These are phyloP conservation scores for Suillia variegata DNA, from an alignment of 2,888 invertebrate genomes.

Conservation along the genomic window DNA sequence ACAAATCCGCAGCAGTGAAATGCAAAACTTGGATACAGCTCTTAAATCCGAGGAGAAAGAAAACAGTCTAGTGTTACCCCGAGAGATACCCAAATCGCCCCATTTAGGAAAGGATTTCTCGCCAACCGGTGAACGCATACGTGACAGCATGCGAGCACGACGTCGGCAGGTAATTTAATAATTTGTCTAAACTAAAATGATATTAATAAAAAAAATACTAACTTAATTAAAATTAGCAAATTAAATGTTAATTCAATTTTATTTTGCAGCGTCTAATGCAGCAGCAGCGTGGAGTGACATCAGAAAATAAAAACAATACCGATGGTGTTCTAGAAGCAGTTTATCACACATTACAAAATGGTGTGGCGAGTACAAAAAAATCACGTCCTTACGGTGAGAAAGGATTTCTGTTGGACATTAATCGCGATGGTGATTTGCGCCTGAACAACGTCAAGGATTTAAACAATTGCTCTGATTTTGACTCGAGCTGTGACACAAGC, in stretches of 20 bases:
- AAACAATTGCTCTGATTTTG: slow-evolving; percentile 60
- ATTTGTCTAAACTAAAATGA: too few relatives aligned
- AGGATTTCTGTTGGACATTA: slow-evolving; percentile 57
- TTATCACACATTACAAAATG: slow-evolving; percentile 46
- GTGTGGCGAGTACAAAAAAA: slow-evolving; percentile 28
- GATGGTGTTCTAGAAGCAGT: slow-evolving; percentile 52
- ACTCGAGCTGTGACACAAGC: slow-evolving; percentile 61
- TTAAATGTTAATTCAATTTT: too few relatives aligned
- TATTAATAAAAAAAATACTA: slow-evolving; percentile 24
- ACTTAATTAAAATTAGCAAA: slow-evolving; percentile 8
- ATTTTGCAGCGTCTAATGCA: slow-evolving; percentile 46
- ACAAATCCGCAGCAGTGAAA: slow-evolving; percentile 13
- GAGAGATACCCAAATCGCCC: slow-evolving; percentile 60
- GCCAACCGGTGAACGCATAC: slow-evolving; percentile 58
- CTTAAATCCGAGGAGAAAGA: slow-evolving; percentile 35
- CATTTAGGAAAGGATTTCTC: slow-evolving; percentile 61
- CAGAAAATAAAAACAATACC: slow-evolving; percentile 39
- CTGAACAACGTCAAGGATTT: slow-evolving; percentile 58
- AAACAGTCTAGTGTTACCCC: slow-evolving; percentile 41
- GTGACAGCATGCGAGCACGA: slow-evolving; percentile 59
- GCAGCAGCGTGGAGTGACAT: slow-evolving; percentile 32
- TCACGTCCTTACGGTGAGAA: slow-evolving; percentile 58
- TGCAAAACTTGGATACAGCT: background rate
- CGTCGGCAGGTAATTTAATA: too few relatives aligned
- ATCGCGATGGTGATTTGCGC: slow-evolving; percentile 54